Base-by-base conservation (phyloP, 2,888 invertebrate genomes). In the Euplexia lucipara region DNA sequence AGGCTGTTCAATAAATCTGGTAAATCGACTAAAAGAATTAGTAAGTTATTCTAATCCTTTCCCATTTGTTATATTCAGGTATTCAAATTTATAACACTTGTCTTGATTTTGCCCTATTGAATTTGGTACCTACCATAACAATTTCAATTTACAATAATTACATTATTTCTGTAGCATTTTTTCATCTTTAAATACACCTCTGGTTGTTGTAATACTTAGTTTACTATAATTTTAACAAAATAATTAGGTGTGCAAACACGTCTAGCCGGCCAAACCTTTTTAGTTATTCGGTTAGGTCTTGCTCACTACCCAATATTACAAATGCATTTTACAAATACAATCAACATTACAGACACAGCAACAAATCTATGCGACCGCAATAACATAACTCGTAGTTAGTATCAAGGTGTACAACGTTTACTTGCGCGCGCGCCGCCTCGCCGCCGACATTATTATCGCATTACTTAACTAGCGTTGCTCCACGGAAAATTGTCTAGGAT, bases 351-450 rank as follows among this genome's bases (percentile, higher is more conserved):
- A 63, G 53, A 42, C 57, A 52, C 52, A 52, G 66, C 39, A 52
- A 77, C 69, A 70, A 81, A 71, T 67, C 64, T 64, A 41, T 6
- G 49, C 66, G 69, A 53, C 73, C 66, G 78, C 79, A 81, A 77
- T 81, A 78, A 78, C 69, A 76, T 62, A 70, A 79, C 67, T 74
- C 39, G 62, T 54, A 72, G 67, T 67, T 70, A 53, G 71, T 70
- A 81, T 81, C 85, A 80, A 81, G 81, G 81, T 81, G 74, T 81
- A 74, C 88, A 87, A 89, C 88, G 89, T 88, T 89, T 90, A 87
- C 88, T 81, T 77, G 76, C 75, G 79, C 75, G 54, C 51, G 80
- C 75, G 75, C 80, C 68, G 71, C 75, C 79, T 78, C 69, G 75
- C 79, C 67, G 71, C 78, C 81, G 80, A 86, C 85, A 86, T 83